Evolutionary conservation across 1,140 invertebrate species (phyloP).

Genomic region (Streblospio benedicti): DNA sequence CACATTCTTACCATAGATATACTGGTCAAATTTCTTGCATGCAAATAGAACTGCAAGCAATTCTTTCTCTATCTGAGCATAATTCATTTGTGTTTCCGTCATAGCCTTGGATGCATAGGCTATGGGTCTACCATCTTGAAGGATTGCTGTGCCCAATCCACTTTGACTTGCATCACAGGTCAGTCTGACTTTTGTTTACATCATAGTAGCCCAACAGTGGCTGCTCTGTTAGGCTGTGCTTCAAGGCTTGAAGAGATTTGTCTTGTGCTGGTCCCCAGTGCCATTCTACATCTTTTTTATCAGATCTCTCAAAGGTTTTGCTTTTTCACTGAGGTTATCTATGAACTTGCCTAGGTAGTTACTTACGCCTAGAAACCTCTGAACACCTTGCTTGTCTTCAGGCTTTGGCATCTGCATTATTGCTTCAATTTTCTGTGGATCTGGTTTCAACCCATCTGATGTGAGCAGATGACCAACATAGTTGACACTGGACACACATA

Average conservation of each 20-base stretch:
- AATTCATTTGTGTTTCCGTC: slow-evolving; percentile 43
- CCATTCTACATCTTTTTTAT: slow-evolving; percentile 7
- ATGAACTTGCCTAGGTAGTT: slow-evolving; percentile 26
- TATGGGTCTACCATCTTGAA: slow-evolving; percentile 46
- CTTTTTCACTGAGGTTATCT: slow-evolving; percentile 9
- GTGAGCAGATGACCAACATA: slow-evolving; percentile 2
- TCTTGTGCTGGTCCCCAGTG: slow-evolving; percentile 2
- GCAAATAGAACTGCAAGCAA: slow-evolving; percentile 48
- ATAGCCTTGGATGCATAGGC: slow-evolving; percentile 46
- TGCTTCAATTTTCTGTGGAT: slow-evolving; percentile 17
- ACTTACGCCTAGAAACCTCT: slow-evolving; percentile 24
- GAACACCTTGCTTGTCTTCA: slow-evolving; percentile 17
- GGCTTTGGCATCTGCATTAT: slow-evolving; percentile 24
- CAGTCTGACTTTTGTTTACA: no score
- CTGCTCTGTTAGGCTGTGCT: no score
- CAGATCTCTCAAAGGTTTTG: slow-evolving; percentile 3
- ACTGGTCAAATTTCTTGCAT: no score
- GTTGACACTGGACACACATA: background rate
- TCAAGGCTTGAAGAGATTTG: slow-evolving; percentile 3
- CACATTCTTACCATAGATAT: no score
- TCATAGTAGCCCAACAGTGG: background rate
- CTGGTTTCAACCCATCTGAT: slow-evolving; percentile 11
- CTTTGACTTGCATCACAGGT: slow-evolving; percentile 23
- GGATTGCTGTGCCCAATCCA: slow-evolving; percentile 42
- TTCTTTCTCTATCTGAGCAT: slow-evolving; percentile 49